A percentile compares a stretch with the other conserved stretches of the same genome.
phyloP scores from a whole-genome alignment of 2,113 vertebrate genomes.

The Zosterops lateralis region DNA sequence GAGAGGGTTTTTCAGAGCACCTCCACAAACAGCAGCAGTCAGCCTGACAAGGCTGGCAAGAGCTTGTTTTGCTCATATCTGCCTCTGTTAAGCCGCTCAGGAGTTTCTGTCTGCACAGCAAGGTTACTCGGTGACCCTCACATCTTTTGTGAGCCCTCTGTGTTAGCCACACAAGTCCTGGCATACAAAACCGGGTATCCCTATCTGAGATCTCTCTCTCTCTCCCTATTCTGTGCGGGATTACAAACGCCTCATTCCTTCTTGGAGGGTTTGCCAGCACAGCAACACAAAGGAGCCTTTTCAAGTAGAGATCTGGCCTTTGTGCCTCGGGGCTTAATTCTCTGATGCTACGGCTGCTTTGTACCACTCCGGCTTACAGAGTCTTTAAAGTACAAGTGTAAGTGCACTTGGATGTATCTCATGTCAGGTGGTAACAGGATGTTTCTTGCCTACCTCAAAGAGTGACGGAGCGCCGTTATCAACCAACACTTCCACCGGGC shows the following conservation, averaged over 20 bases:
- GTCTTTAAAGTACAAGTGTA: conserved; percentile 51
- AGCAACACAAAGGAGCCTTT: conserved; percentile 38
- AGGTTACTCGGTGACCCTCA: neutral
- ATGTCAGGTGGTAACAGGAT: conserved; percentile 28
- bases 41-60: neutral
- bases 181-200: neutral
- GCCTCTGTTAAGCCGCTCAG: neutral
- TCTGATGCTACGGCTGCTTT: conserved; percentile 39
- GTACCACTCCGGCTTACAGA: neutral
- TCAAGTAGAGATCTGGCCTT: conserved; percentile 53
- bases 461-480: neutral
- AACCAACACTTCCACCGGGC: neutral
- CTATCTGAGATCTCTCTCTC: neutral
- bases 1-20: neutral
- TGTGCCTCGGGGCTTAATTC: conserved; percentile 53
- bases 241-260: neutral
- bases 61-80: neutral
- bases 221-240: neutral
- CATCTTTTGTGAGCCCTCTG: neutral
- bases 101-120: neutral
- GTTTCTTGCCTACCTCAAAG: conserved; percentile 55
- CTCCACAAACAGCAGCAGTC: accelerated
- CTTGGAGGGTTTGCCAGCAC: conserved; percentile 20
- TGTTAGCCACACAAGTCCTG: neutral
- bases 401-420: neutral